Conservation (phyloP, 1,140 invertebrate species). For the Neodiprion pinetum region DNA sequence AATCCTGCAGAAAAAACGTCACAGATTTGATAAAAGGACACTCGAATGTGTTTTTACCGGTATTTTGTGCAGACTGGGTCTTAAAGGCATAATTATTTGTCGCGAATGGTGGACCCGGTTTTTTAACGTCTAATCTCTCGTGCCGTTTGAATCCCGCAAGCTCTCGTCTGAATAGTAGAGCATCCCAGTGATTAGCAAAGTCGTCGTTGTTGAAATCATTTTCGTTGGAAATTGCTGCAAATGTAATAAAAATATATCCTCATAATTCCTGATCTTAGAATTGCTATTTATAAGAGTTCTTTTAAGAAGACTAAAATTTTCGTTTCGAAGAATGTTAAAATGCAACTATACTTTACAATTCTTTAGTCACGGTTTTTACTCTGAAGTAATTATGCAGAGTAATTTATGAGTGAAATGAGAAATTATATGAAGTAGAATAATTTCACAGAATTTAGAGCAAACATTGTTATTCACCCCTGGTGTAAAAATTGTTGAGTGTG, state of each 20-base stretch:
- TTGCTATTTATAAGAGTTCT: background rate
- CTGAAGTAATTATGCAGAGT: no score
- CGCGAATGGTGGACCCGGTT: conserved; percentile 83
- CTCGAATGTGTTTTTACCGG: conserved; percentile 24
- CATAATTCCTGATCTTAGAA: no score
- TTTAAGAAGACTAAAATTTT: background rate
- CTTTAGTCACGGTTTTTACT: no score
- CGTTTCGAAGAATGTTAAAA: background rate
- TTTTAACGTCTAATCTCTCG: conserved; percentile 92
- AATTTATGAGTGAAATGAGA: no score
- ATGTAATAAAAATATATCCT: no score
- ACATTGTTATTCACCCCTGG: no score
- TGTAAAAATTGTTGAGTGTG: no score
- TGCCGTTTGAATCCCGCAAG: conserved; percentile 77
- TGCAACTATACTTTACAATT: no score
- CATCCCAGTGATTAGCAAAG: conserved; percentile 29
- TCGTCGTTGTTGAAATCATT: conserved; percentile 33
- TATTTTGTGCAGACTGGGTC: conserved; percentile 39
- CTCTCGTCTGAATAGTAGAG: conserved; percentile 47
- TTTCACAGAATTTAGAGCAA: no score
- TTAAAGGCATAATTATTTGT: conserved; percentile 68
- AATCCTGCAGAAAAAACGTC: no score
- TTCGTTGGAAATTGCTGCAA: background rate
- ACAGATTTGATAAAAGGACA: no score
- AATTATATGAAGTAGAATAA: no score